These are phyloP conservation scores for Harpalus rufipes DNA, from an alignment of 2,888 invertebrate genomes.

Conservation along the genomic window DNA sequence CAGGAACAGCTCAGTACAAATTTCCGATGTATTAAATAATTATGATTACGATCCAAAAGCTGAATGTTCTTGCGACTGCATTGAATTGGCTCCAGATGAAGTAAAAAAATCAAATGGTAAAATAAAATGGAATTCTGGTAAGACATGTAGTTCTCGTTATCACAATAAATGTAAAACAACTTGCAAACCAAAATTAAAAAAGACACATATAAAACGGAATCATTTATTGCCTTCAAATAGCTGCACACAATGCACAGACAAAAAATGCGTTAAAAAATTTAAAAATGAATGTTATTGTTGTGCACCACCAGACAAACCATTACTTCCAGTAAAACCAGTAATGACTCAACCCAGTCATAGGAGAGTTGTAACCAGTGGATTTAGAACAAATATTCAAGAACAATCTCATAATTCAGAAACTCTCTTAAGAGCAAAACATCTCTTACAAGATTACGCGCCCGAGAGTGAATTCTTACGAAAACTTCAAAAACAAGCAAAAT, in stretches of 20 bases:
- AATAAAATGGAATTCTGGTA: slow-evolving; percentile 35
- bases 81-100: neutral
- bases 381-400: neutral
- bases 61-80: slow-evolving; percentile 14
- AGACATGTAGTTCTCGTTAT: slow-evolving; percentile 14
- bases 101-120: slow-evolving; percentile 38
- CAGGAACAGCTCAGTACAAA: slow-evolving; percentile 21
- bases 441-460: slow-evolving; percentile 42
- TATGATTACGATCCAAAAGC: neutral
- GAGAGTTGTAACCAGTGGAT: neutral
- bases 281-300: slow-evolving; percentile 60
- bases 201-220: slow-evolving; percentile 12
- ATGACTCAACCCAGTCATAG: neutral
- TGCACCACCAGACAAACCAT: slow-evolving; percentile 14
- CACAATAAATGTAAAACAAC: slow-evolving; percentile 20
- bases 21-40: slow-evolving; percentile 8
- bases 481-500: slow-evolving; percentile 26
- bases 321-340: slow-evolving; percentile 41
- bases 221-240: neutral
- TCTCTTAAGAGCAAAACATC: slow-evolving; percentile 35
- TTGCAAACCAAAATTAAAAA: slow-evolving; percentile 9
- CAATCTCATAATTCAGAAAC: slow-evolving; percentile 31
- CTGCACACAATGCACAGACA: neutral
- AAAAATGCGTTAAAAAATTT: neutral
- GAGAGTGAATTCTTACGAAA: slow-evolving; percentile 48